Conservation (phyloP, 2,888 invertebrate genomes). For the Flabesymbios commensalis region DNA sequence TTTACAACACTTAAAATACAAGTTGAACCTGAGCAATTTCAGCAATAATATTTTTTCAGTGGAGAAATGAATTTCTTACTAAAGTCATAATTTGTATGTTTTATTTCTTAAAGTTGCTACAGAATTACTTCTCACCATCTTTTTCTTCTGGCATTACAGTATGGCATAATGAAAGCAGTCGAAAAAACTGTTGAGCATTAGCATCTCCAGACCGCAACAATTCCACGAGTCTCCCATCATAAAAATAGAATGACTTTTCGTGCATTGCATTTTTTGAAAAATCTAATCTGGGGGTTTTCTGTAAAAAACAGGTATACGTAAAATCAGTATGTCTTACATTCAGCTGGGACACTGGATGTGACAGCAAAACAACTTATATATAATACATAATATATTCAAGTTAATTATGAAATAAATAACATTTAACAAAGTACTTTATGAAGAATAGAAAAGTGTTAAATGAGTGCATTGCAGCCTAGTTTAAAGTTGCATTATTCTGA, state of each 20-base stretch:
- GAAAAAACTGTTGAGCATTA: slow-evolving; percentile 85
- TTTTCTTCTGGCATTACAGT: slow-evolving; percentile 97
- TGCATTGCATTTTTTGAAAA: slow-evolving; percentile 91
- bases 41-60: too few relatives aligned
- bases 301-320: slow-evolving; percentile 35
- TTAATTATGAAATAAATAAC: neutral
- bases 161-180: slow-evolving; percentile 91
- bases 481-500: too few relatives aligned
- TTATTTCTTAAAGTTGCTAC: too few relatives aligned
- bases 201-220: slow-evolving; percentile 76
- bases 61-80: too few relatives aligned
- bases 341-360: neutral
- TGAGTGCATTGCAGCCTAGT: too few relatives aligned
- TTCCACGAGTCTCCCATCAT: slow-evolving; percentile 82
- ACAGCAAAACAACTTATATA: neutral
- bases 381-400: neutral
- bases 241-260: slow-evolving; percentile 92
- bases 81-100: too few relatives aligned
- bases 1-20: too few relatives aligned
- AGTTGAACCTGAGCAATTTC: too few relatives aligned
- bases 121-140: slow-evolving; percentile 65
- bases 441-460: too few relatives aligned
- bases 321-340: too few relatives aligned
- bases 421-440: too few relatives aligned
- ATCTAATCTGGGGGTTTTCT: slow-evolving; percentile 81